Evolutionary conservation across 1,140 invertebrate genomes (phyloP), one percentile per base, ranked within the genome.

Genomic region (Hormaphis cornu): DNA sequence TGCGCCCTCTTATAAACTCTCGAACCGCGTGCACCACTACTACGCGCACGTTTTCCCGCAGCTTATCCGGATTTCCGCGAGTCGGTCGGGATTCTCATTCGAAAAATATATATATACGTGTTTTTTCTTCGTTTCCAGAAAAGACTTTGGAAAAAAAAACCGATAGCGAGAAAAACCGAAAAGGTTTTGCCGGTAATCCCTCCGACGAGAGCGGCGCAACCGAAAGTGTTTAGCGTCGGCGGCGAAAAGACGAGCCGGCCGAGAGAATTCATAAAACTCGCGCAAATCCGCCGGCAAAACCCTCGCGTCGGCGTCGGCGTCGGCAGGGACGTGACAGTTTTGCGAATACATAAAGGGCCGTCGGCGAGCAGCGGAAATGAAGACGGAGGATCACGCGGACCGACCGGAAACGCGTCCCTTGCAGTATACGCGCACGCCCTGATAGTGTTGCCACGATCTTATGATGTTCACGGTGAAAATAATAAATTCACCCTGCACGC

Each of bases 241-340:
- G 40, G 46, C 14, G 50, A 3, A 18, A n/a, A 24, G 26, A 10
- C 7, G 26, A 2, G 58, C 40, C 16, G 22, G 26, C 3, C 37
- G 37, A 12, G 42, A 30, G 44, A 66, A 66, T 66, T 66, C 61
- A 66, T 66, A 66, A 66, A 66, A 66, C 28, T 26, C 61, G 44
- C 61, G 61, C 14, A 48, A 66, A 66, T 66, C 61, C 61, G 30
- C n/a, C n/a, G n/a, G n/a, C n/a, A 66, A 63, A 63, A 63, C 18
- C 28, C 42, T 28, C 12, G 10, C 18, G 59, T n/a, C n/a, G n/a
- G n/a, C n/a, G n/a, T n/a, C 18, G 33, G 33, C 40, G 20, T 28
- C 37, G 26, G n/a, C n/a, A n/a, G n/a, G n/a, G n/a, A n/a, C 58
- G 59, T 66, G 59, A 66, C 59, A 48, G n/a, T 66, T 66, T 66